These are phyloP conservation scores for Drosophila nigricruria DNA, from an alignment of 2,888 invertebrate genomes.

Conservation along the genomic window DNA sequence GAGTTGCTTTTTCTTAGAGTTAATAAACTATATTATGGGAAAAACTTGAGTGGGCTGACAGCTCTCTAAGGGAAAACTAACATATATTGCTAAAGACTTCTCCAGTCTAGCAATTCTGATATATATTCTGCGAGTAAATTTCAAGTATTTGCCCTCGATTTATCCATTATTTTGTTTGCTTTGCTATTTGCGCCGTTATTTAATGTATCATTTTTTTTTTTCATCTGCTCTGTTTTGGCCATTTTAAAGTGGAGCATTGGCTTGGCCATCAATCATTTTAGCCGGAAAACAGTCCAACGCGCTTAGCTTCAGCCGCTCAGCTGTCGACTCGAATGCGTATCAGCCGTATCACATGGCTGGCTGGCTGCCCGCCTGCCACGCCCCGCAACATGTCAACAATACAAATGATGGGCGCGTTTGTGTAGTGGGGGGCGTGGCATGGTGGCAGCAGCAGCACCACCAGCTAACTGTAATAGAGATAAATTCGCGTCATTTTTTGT, in stretches of 20 bases:
- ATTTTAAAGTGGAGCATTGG: constrained; percentile 72
- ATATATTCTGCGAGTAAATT: background rate
- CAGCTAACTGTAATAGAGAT: constrained; percentile 79
- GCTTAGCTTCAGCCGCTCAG: constrained; percentile 55
- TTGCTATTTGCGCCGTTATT: constrained; percentile 62
- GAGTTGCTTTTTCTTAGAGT: constrained; percentile 8
- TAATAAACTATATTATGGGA: constrained; percentile 3
- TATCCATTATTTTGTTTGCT: constrained; percentile 40
- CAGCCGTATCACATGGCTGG: constrained; percentile 58
- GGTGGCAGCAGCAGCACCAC: constrained; percentile 16
- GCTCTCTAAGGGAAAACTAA: background rate
- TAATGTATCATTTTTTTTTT: constrained; percentile 39
- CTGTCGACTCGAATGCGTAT: constrained; percentile 72
- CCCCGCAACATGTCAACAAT: constrained; percentile 71
- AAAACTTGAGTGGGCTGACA: background rate
- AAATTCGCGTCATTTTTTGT: constrained; percentile 78
- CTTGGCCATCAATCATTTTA: constrained; percentile 72
- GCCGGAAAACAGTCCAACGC: constrained; percentile 39
- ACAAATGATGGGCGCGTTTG: constrained; percentile 74
- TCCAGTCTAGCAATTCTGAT: background rate
- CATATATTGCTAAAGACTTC: background rate
- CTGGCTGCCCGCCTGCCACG: constrained; percentile 11
- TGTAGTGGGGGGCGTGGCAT: constrained; percentile 58
- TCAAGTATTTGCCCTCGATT: constrained; percentile 11
- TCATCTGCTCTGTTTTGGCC: constrained; percentile 32